These are phyloP conservation scores for Morinoia aosen DNA, from an alignment of 2,888 invertebrate species.

Conservation along the genomic window DNA sequence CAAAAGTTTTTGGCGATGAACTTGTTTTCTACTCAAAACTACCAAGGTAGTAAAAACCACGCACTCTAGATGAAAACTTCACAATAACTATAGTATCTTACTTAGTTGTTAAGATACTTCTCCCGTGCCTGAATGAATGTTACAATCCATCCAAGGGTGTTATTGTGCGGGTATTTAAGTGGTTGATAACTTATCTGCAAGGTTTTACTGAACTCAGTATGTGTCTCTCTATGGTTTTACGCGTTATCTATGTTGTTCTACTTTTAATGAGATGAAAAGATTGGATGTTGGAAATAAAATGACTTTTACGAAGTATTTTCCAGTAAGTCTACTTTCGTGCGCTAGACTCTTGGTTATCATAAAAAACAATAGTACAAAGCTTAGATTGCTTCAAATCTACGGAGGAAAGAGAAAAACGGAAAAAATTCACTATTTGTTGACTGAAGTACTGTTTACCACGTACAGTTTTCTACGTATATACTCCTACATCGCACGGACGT, in stretches of 20 bases:
- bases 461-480: too few relatives aligned
- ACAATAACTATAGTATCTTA: background rate
- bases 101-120: background rate
- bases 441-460: too few relatives aligned
- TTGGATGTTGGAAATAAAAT: background rate
- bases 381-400: too few relatives aligned
- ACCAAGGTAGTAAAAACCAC: background rate
- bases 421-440: too few relatives aligned
- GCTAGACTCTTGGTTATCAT: background rate
- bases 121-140: background rate
- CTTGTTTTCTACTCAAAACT: background rate
- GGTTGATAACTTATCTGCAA: background rate
- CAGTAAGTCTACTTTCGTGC: background rate
- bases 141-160: background rate
- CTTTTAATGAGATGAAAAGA: background rate
- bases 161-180: background rate
- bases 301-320: background rate
- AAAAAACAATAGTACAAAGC: background rate
- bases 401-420: too few relatives aligned
- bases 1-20: background rate
- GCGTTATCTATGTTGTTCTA: background rate
- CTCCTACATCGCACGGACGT: too few relatives aligned
- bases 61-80: background rate
- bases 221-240: background rate
- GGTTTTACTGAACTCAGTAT: background rate